Evolutionary conservation across 2,113 vertebrate genomes (phyloP).

Genomic region (Microcebus ravelobensis): DNA sequence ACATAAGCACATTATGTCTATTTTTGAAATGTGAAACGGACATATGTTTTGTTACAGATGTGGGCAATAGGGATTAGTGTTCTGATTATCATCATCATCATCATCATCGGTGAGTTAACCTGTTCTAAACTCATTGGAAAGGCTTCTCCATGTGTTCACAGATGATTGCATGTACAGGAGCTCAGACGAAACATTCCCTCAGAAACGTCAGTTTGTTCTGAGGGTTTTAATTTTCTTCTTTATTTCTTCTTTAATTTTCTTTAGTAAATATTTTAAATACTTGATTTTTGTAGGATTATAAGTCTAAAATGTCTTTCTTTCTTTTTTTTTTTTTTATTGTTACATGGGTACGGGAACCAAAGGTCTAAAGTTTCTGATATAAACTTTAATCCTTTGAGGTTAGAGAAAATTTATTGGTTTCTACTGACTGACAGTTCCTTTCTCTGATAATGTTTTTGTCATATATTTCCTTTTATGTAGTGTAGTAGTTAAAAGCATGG

Average conservation of each 20-base stretch:
- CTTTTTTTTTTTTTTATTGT: too few relatives aligned
- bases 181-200: neutral
- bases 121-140: neutral
- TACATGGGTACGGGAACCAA: too few relatives aligned
- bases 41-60: conserved; percentile 88
- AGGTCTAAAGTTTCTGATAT: neutral
- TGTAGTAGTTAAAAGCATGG: neutral
- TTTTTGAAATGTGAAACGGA: neutral
- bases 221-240: neutral
- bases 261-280: neutral
- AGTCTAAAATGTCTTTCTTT: neutral
- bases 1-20: fast-evolving
- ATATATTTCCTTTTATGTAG: neutral
- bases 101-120: conserved; percentile 93
- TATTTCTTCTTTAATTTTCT: neutral
- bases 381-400: neutral
- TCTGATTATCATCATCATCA: conserved; percentile 91
- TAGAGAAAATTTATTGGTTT: neutral
- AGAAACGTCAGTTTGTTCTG: neutral
- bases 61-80: conserved; percentile 96
- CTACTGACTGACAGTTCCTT: neutral
- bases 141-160: neutral
- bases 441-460: neutral
- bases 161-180: neutral
- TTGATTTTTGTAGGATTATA: neutral